Percentiles rank a stretch among this genome's conserved stretches.
phyloP scores from a whole-genome alignment of 2,888 invertebrate genomes.

The Phaedon cochleariae region DNA sequence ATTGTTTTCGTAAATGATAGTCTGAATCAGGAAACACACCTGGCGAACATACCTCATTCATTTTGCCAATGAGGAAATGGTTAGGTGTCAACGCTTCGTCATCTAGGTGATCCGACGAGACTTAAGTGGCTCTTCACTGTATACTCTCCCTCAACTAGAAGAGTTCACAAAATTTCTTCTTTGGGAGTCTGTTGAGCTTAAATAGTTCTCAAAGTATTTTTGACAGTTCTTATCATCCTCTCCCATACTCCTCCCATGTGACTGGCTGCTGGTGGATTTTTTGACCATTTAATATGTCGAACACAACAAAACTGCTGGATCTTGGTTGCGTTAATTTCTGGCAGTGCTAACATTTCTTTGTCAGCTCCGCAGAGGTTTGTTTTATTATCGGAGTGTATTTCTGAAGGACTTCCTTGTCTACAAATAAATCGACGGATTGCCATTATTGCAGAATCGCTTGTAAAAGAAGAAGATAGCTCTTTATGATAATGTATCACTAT shows the following conservation, averaged over 20 bases:
- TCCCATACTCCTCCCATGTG: too few species aligned
- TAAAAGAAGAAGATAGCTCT: too few species aligned
- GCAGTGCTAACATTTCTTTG: background rate
- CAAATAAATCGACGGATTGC: background rate
- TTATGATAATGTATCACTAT: background rate
- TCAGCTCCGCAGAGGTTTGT: background rate
- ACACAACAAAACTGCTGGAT: too few species aligned
- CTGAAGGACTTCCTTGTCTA: background rate
- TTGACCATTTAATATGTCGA: too few species aligned
- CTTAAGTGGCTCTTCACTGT: conserved; percentile 2
- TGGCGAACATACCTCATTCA: background rate
- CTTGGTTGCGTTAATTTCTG: background rate
- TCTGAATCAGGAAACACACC: conserved; percentile 14
- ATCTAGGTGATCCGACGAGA: conserved; percentile 2
- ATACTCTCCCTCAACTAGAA: conserved; percentile 12
- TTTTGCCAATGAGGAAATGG: conserved; percentile 3
- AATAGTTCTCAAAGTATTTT: background rate
- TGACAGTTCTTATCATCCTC: too few species aligned
- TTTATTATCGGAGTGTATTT: too few species aligned
- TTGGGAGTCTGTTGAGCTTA: background rate
- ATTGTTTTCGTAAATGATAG: conserved; percentile 8
- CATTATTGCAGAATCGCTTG: too few species aligned
- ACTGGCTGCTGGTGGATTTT: too few species aligned
- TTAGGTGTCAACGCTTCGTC: conserved; percentile 4
- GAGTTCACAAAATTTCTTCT: background rate